Percentiles rank a stretch among this genome's conserved stretches.
Evolutionary conservation across 2,113 vertebrate species (phyloP).

Genomic region (Lipophrys pholis): DNA sequence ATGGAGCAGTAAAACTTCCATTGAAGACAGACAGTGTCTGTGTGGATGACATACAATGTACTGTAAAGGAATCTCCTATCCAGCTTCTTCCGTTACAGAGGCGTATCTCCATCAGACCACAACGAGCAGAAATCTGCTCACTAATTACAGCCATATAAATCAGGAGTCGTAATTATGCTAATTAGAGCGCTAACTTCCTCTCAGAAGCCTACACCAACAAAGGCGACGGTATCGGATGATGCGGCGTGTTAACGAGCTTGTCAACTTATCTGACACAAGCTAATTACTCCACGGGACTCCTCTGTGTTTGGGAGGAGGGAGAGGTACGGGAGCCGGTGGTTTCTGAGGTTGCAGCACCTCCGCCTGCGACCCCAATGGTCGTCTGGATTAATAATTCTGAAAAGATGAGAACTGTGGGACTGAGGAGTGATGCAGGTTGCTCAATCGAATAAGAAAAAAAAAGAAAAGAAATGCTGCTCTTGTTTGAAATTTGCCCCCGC

Average conservation of each 20-base stretch:
- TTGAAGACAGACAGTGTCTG: not conserved
- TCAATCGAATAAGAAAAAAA: too few species aligned
- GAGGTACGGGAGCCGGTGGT: slow-evolving; percentile 12
- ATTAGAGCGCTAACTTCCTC: slow-evolving; percentile 82
- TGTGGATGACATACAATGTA: slow-evolving; percentile 1
- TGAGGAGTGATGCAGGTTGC: not conserved
- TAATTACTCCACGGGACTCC: slow-evolving; percentile 77
- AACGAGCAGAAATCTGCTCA: slow-evolving; percentile 65
- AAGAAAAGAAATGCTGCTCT: too few species aligned
- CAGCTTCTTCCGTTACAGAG: slow-evolving; percentile 22
- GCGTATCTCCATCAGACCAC: slow-evolving; percentile 56
- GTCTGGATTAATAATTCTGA: too few species aligned
- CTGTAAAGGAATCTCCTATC: slow-evolving; percentile 40
- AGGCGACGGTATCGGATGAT: slow-evolving; percentile 74
- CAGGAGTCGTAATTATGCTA: slow-evolving; percentile 82
- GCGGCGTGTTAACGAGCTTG: slow-evolving; percentile 81
- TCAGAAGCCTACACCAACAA: slow-evolving; percentile 81
- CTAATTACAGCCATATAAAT: slow-evolving; percentile 83
- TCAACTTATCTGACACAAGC: slow-evolving; percentile 80
- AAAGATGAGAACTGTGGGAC: not conserved
- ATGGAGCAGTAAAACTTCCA: not conserved
- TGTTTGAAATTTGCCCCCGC: too few species aligned
- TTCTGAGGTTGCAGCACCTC: slow-evolving; percentile 39
- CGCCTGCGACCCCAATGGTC: not conserved
- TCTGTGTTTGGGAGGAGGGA: slow-evolving; percentile 45